Evolutionary conservation across 1,140 invertebrate genomes (phyloP).

Genomic region (Coelopa frigida): DNA sequence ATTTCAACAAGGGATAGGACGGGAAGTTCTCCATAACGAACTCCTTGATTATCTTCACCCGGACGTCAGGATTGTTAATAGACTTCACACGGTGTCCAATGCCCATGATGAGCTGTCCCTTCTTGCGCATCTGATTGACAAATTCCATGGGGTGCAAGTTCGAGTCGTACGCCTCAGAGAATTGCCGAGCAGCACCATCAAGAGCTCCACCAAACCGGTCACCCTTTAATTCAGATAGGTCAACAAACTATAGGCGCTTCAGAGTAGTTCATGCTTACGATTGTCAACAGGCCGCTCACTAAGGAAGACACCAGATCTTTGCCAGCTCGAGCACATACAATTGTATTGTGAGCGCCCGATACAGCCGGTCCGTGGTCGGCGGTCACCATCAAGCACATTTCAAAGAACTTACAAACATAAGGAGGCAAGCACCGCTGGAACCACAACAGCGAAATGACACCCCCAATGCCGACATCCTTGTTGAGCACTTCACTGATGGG

Average conservation of each 20-base stretch:
- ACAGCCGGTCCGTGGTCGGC: conserved; percentile 99
- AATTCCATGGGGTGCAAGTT: conserved; percentile 96
- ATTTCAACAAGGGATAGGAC: conserved; percentile 83
- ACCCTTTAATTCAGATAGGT: conserved; percentile 54
- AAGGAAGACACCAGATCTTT: conserved; percentile 98
- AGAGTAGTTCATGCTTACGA: conserved; percentile 61
- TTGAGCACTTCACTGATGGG: conserved; percentile 92
- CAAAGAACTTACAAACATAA: conserved; percentile 95
- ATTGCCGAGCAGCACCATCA: conserved; percentile 92
- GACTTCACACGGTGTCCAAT: conserved; percentile 98
- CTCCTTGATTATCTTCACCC: conserved; percentile 94
- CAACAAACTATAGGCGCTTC: neutral
- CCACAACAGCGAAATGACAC: conserved; percentile 95
- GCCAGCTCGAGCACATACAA: conserved; percentile 96
- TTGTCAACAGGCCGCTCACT: conserved; percentile 94
- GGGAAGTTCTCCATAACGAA: conserved; percentile 93
- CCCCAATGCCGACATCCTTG: conserved; percentile 90
- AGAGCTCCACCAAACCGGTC: conserved; percentile 98
- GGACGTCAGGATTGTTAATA: conserved; percentile 98
- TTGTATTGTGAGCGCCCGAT: conserved; percentile 98
- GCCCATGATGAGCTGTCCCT: conserved; percentile 97
- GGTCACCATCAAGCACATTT: conserved; percentile 99
- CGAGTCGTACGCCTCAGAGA: conserved; percentile 90
- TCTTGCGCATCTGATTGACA: conserved; percentile 95
- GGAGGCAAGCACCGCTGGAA: conserved; percentile 93